phyloP scores from a whole-genome alignment of 2,113 vertebrate genomes.

The Syrmaticus mikado region DNA sequence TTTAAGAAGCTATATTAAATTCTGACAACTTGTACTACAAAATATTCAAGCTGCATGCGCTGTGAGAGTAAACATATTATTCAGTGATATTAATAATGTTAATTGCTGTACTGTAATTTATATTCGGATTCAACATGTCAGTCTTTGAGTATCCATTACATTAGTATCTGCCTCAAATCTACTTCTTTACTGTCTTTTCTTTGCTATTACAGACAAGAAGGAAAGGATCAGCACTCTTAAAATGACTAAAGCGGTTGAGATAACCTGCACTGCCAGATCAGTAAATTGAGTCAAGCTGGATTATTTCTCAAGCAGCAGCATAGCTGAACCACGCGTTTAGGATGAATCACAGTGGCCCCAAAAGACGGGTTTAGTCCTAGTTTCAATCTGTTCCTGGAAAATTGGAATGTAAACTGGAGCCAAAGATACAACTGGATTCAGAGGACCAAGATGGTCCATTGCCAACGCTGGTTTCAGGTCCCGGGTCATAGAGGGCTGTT shows the following conservation, averaged over 20 bases:
- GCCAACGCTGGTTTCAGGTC: not conserved
- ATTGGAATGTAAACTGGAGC: not conserved
- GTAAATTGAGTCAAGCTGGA: not conserved
- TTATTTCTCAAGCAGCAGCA: not conserved
- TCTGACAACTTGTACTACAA: not conserved
- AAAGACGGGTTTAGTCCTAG: not conserved
- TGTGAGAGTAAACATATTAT: not conserved
- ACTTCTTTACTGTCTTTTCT: not conserved
- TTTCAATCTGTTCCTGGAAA: not conserved
- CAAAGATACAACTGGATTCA: not conserved
- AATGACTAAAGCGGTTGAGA: not conserved
- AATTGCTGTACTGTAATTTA: not conserved
- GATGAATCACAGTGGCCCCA: fast-evolving
- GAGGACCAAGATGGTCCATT: fast-evolving
- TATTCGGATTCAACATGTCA: not conserved
- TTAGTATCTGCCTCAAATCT: not conserved
- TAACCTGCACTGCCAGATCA: not conserved
- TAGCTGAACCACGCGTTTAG: not conserved
- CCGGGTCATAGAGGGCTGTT: not conserved
- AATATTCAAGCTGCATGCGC: not conserved
- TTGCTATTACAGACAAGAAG: not conserved
- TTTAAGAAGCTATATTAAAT: not conserved
- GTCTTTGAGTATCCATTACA: not conserved
- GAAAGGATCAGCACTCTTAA: not conserved
- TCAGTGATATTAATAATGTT: not conserved